A percentile compares a stretch with the other conserved stretches of the same genome.
Conservation (phyloP, 2,113 vertebrate genomes). For the Corvus moneduloides region DNA sequence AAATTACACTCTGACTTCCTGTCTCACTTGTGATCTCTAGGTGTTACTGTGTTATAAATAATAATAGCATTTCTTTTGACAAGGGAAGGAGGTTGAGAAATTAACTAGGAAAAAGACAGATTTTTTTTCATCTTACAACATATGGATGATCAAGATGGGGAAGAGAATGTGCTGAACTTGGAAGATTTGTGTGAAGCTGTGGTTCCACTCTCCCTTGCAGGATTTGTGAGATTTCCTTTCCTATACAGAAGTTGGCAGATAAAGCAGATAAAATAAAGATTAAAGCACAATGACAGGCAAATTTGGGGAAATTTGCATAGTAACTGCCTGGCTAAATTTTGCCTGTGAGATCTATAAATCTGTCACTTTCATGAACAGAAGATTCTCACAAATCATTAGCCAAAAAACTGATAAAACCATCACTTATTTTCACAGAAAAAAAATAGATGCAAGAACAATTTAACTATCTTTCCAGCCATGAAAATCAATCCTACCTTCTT, state of each 20-base stretch:
- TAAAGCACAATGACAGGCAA: not conserved
- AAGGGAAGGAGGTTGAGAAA: not conserved
- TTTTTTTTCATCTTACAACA: not conserved
- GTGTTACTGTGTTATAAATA: not conserved
- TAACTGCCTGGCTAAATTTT: slow-evolving; percentile 9
- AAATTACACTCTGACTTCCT: not conserved
- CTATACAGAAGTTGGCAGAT: not conserved
- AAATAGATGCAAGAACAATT: not conserved
- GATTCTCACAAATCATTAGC: not conserved
- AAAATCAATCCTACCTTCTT: not conserved
- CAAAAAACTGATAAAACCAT: not conserved
- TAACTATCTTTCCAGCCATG: not conserved
- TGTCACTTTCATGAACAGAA: not conserved
- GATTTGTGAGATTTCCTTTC: not conserved
- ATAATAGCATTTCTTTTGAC: not conserved
- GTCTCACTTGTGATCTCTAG: not conserved
- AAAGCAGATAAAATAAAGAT: not conserved
- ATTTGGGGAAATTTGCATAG: slow-evolving; percentile 11
- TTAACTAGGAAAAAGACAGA: not conserved
- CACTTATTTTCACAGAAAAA: not conserved
- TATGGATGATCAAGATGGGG: not conserved
- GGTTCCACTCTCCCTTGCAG: not conserved
- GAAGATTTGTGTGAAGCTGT: not conserved
- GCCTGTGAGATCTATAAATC: not conserved
- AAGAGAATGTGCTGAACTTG: not conserved